Evolutionary conservation across 1,140 invertebrate species (phyloP), one percentile per base, ranked within the genome.

Genomic region (Stegodyphus dumicola): DNA sequence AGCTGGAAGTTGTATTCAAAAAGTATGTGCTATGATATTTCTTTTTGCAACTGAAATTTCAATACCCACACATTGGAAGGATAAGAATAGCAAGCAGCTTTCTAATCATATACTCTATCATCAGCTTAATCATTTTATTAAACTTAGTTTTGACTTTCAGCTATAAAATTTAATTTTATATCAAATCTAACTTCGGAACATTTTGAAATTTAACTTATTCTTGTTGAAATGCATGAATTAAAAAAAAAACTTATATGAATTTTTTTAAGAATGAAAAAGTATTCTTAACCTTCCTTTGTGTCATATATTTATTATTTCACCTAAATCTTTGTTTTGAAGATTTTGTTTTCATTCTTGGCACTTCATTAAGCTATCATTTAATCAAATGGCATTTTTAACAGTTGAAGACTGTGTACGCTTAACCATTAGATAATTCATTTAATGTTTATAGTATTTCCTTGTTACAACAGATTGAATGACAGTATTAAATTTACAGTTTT

Each of bases 261-360:
- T 60, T 60, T 15, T 60, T 60, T 60, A 10, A 10, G 1, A 60
- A 15, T 5, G 56, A 60, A 60, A 60, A 60, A 60, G 15, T 60
- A 60, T 60, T 10, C 56, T 10, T 60, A 10, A 15, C 56, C 56
- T 60, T 60, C 9, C 9, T 15, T 60, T 60, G 9, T 60, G 56
- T 10, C 9, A 60, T 60, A 60, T 10, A 60, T 60, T 5, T 2
- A 9, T 10, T 60, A 60, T 60, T 60, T 10, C 9, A 60, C 56
- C 9, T 60, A 60, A 60, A 60, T 60, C 56, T 60, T 60, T 9
- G 15, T 60, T 60, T 60, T 33, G 33, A 33, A 33, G 33, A 60
- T 60, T 15, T 60, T 60, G 9, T 15, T 60, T 60, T 10, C 56
- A 60, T 60, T 74, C 71, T 74, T 74, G 71, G 71, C 71, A 74